A percentile compares a stretch with the other conserved stretches of the same genome.
phyloP scores from a whole-genome alignment of 1,140 invertebrate species.

The Pararge aegeria region DNA sequence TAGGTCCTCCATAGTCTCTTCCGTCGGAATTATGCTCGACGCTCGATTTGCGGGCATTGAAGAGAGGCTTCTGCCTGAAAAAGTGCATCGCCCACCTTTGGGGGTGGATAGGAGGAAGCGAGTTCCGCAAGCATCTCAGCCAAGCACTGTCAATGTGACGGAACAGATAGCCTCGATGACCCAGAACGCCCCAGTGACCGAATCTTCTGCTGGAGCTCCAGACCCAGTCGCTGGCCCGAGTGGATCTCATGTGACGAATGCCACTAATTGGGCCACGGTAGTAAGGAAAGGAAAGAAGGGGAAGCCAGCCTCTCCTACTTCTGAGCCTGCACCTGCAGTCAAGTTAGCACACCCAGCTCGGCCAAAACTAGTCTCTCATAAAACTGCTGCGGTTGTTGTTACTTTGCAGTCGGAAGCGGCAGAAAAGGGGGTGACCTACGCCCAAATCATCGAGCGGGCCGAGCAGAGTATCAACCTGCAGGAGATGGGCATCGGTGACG shows the following conservation, averaged over 20 bases:
- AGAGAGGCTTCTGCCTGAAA: background rate
- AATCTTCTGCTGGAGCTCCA: background rate
- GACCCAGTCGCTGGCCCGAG: background rate
- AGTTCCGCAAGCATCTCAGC: background rate
- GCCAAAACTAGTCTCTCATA: slow-evolving; percentile 7
- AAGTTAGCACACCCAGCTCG: background rate
- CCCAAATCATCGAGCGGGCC: slow-evolving; percentile 2
- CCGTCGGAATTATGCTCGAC: background rate
- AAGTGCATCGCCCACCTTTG: slow-evolving; percentile 15
- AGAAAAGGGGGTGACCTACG: slow-evolving; percentile 11
- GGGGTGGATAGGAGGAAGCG: slow-evolving; percentile 11
- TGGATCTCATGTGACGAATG: background rate
- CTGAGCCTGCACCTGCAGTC: background rate
- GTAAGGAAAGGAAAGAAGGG: too few relatives aligned
- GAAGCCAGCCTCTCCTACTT: too few relatives aligned
- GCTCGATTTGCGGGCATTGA: too few relatives aligned
- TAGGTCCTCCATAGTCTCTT: background rate
- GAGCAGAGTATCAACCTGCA: background rate
- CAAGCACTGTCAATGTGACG: background rate
- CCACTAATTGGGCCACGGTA: background rate
- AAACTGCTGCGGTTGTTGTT: slow-evolving; percentile 11
- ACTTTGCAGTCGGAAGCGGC: slow-evolving; percentile 17
- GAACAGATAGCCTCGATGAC: too few relatives aligned
- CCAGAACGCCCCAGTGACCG: background rate
- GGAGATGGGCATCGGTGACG: slow-evolving; percentile 8